These are phyloP conservation scores for Pristionchus pacificus DNA, from an alignment of 1,140 invertebrate species.

Conservation along the genomic window DNA sequence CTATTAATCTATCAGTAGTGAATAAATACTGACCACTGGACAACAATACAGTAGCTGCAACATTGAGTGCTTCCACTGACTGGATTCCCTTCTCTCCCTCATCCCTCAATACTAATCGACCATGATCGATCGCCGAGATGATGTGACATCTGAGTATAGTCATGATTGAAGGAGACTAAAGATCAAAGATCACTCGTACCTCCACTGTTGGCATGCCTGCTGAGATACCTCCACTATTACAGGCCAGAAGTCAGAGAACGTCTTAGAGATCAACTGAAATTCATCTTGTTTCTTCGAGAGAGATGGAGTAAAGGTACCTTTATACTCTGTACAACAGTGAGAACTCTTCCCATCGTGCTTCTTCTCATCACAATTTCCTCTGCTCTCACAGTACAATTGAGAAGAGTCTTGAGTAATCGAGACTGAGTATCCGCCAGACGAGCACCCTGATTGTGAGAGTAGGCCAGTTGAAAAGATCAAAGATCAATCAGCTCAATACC, in stretches of 20 bases:
- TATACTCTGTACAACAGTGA: slow-evolving; percentile 75
- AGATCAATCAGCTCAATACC: too few species aligned
- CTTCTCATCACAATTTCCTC: slow-evolving; percentile 66
- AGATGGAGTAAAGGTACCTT: too few species aligned
- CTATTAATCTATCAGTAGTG: background rate
- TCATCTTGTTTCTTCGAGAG: too few species aligned
- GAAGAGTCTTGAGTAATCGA: slow-evolving; percentile 66
- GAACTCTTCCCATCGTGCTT: slow-evolving; percentile 71
- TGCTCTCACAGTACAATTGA: slow-evolving; percentile 75
- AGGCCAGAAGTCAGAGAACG: slow-evolving; percentile 1
- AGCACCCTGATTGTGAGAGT: too few species aligned
- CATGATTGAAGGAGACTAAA: slow-evolving; percentile 67
- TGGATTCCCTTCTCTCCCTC: background rate
- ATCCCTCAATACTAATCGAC: background rate
- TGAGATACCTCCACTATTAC: slow-evolving; percentile 2
- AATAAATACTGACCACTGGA: background rate
- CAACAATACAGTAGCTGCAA: background rate
- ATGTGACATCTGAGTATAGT: slow-evolving; percentile 65
- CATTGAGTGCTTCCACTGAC: background rate
- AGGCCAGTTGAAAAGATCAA: too few species aligned
- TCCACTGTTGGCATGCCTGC: slow-evolving; percentile 21
- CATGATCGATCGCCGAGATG: slow-evolving; percentile 46
- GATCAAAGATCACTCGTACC: slow-evolving; percentile 12
- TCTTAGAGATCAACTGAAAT: background rate
- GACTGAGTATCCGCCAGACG: slow-evolving; percentile 61